Conservation (phyloP, 1,140 invertebrate genomes). For the Chionoecetes opilio region DNA sequence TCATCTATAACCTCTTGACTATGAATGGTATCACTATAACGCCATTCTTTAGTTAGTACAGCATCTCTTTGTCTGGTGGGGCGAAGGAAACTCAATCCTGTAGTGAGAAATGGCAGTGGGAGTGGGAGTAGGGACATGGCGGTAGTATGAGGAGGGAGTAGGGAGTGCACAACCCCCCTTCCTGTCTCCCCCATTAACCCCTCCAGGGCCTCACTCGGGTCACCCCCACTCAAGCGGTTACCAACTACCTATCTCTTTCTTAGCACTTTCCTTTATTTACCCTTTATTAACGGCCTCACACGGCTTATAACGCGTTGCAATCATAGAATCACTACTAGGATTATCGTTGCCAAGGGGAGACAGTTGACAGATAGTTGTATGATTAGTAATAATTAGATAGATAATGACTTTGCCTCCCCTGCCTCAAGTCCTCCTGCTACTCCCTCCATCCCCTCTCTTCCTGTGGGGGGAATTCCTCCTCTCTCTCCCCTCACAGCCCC, state of each 20-base stretch:
- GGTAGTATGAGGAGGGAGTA: too few species aligned
- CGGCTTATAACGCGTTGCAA: background rate
- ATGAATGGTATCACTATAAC: too few species aligned
- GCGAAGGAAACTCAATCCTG: background rate
- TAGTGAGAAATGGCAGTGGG: constrained; percentile 28
- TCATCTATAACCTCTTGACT: too few species aligned
- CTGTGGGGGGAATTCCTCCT: constrained; percentile 49
- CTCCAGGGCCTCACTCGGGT: background rate
- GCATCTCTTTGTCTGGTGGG: background rate
- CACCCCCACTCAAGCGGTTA: background rate
- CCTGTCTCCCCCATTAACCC: background rate
- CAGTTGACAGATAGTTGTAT: background rate
- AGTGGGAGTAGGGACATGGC: too few species aligned
- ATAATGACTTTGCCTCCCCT: background rate
- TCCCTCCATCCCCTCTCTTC: constrained; percentile 38
- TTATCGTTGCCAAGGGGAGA: background rate
- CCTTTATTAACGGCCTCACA: background rate
- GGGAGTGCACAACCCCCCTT: background rate
- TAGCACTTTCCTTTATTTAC: background rate
- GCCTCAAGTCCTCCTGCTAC: background rate
- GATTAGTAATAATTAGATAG: background rate
- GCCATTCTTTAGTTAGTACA: background rate
- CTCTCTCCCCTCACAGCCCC: background rate
- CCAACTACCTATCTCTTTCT: background rate
- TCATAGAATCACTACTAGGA: background rate